Conservation (phyloP, 2,113 vertebrate genomes). For the Aramus guarauna region DNA sequence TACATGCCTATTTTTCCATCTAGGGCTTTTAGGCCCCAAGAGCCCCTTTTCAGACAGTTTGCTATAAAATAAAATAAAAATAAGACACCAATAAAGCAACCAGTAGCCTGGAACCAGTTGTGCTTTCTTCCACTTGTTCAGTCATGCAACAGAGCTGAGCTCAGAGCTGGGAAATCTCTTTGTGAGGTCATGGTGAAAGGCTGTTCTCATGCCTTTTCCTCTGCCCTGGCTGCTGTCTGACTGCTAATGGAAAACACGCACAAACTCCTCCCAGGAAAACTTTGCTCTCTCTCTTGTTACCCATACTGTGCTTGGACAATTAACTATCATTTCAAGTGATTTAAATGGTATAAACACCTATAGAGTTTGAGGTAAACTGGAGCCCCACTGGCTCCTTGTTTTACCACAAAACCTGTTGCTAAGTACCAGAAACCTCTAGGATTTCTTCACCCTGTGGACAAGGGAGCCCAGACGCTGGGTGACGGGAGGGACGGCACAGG, state of each 20-base stretch:
- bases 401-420: neutral
- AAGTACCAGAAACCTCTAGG: neutral
- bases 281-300: neutral
- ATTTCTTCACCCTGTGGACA: neutral
- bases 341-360: neutral
- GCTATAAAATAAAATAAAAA: neutral
- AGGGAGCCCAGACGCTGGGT: neutral
- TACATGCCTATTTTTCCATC: neutral
- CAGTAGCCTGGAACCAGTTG: neutral
- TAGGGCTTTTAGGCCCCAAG: neutral
- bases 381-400: neutral
- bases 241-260: slow-evolving; percentile 37
- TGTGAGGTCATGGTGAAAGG: slow-evolving; percentile 27
- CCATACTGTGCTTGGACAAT: neutral
- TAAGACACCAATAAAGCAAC: neutral
- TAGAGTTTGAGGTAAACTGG: neutral
- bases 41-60: neutral
- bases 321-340: neutral
- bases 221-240: neutral
- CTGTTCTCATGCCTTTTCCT: slow-evolving; percentile 29
- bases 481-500: rapidly evolving
- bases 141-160: neutral
- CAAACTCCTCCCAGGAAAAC: slow-evolving; percentile 1
- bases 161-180: slow-evolving; percentile 9
- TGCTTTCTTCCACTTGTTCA: neutral